Evolutionary conservation across 1,140 invertebrate species (phyloP).

Genomic region (Pogonus chalceus): DNA sequence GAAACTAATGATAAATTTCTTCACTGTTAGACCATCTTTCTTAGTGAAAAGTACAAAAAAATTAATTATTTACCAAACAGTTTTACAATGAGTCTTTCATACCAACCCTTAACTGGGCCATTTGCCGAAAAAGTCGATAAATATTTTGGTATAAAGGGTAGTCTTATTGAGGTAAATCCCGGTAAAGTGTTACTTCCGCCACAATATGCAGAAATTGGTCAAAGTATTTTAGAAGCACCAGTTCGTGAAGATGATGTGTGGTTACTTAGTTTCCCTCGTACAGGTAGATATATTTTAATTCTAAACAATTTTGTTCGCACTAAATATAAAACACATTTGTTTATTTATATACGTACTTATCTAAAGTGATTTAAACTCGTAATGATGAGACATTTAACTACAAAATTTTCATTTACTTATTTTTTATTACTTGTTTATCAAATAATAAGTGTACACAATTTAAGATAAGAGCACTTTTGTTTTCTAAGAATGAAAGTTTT

Average conservation of each 20-base stretch:
- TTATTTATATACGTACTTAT: background rate
- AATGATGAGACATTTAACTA: background rate
- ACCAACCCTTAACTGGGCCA: slow-evolving; percentile 49
- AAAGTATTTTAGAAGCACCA: slow-evolving; percentile 54
- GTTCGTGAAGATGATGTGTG: slow-evolving; percentile 64
- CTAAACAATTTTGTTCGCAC: slow-evolving; percentile 1
- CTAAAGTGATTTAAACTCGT: background rate
- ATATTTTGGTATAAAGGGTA: slow-evolving; percentile 54
- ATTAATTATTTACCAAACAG: background rate
- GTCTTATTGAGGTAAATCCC: slow-evolving; percentile 59
- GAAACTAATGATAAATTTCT: background rate
- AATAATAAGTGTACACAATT: too few species aligned
- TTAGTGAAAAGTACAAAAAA: background rate
- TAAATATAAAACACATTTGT: background rate
- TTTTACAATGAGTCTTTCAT: slow-evolving; percentile 40
- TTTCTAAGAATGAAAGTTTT: too few species aligned
- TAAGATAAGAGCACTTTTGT: too few species aligned
- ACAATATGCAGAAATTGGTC: slow-evolving; percentile 53
- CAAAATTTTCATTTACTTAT: background rate
- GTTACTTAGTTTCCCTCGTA: slow-evolving; percentile 72
- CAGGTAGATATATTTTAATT: slow-evolving; percentile 43
- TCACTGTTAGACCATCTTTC: background rate
- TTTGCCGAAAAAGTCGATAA: slow-evolving; percentile 49
- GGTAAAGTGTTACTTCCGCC: slow-evolving; percentile 55
- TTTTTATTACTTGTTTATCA: background rate